Evolutionary conservation across 2,113 vertebrate species (phyloP).

Genomic region (Odocoileus hemionus): DNA sequence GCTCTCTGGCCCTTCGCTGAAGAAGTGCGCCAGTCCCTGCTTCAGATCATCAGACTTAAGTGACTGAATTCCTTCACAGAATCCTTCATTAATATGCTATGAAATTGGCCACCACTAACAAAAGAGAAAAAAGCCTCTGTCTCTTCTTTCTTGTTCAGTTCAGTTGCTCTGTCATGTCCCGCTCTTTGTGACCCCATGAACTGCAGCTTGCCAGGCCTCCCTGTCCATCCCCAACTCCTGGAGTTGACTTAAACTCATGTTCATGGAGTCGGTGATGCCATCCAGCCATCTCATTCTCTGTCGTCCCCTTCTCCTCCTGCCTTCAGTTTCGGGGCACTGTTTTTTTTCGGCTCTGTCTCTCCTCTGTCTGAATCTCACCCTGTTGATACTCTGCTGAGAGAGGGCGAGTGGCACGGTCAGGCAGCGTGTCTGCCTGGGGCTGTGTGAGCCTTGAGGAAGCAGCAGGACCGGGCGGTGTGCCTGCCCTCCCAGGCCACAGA

Average conservation of each 20-base stretch:
- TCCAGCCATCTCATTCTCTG: not conserved
- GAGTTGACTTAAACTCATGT: not conserved
- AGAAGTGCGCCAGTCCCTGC: not conserved
- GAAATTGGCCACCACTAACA: not conserved
- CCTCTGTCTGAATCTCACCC: not conserved
- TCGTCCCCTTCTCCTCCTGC: not conserved
- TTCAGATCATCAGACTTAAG: not conserved
- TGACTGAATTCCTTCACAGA: not conserved
- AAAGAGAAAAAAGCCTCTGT: not conserved
- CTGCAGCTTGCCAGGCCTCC: not conserved
- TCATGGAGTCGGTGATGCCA: accelerated
- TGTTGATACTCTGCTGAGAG: not conserved
- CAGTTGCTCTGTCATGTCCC: accelerated
- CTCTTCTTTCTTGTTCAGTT: not conserved
- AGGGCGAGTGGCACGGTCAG: not conserved
- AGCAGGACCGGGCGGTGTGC: not conserved
- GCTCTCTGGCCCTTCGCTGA: not conserved
- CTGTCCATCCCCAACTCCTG: not conserved
- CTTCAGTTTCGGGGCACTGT: not conserved
- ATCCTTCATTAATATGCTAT: not conserved
- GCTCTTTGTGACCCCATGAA: not conserved
- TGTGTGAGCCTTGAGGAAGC: not conserved
- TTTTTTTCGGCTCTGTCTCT: not conserved
- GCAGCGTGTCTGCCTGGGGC: not conserved
- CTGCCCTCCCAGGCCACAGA: not conserved